phyloP scores from a whole-genome alignment of 2,888 invertebrate species.

The Troides aeacus region DNA sequence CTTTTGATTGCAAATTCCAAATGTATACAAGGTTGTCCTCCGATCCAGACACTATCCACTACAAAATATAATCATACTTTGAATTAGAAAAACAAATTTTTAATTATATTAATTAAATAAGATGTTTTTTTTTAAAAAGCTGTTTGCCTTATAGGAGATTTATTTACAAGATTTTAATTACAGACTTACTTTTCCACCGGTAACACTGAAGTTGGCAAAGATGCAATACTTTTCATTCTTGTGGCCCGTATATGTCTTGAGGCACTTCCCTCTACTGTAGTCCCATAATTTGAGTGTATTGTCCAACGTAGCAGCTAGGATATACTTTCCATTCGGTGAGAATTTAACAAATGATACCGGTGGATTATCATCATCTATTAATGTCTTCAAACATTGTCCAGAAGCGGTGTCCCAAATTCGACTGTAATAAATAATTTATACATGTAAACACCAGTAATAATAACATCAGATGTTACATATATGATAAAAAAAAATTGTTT shows the following conservation, averaged over 20 bases:
- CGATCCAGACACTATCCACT: conserved; percentile 99
- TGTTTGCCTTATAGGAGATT: neutral
- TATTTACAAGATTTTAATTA: neutral
- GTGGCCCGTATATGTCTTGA: conserved; percentile 99
- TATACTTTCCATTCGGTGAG: conserved; percentile 99
- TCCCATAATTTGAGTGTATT: conserved; percentile 99
- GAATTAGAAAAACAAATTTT: neutral
- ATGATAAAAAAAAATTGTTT: neutral
- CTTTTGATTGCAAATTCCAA: conserved; percentile 99
- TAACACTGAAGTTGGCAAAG: conserved; percentile 99
- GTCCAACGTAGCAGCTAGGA: conserved; percentile 98
- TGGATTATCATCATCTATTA: conserved; percentile 99
- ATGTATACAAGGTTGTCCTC: conserved; percentile 99
- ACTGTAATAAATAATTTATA: conserved; percentile 73
- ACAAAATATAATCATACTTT: conserved; percentile 40
- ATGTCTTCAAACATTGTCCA: conserved; percentile 98
- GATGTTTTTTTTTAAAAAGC: too few relatives aligned
- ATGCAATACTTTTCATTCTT: conserved; percentile 99
- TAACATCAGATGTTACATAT: neutral
- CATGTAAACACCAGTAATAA: neutral
- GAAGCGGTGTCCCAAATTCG: conserved; percentile 99
- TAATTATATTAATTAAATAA: neutral
- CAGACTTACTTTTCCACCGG: conserved; percentile 94
- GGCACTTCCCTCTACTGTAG: conserved; percentile 98
- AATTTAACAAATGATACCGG: conserved; percentile 99